These are phyloP conservation scores for Mechanitis messenoides DNA, from an alignment of 2,888 invertebrate genomes.

Conservation along the genomic window DNA sequence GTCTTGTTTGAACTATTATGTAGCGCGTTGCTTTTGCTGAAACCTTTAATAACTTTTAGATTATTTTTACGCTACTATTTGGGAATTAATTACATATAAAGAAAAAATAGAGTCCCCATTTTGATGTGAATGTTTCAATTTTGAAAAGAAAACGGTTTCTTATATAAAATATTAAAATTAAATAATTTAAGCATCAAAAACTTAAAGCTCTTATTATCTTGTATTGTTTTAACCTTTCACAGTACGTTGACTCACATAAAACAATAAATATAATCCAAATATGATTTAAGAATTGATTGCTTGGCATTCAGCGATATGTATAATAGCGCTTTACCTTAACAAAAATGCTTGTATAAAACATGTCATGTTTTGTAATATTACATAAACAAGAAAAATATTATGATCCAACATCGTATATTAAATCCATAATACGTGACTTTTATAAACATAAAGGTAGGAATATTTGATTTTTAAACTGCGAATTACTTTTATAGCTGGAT, in stretches of 20 bases:
- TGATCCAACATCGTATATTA: slow-evolving; percentile 18
- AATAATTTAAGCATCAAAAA: too few relatives aligned
- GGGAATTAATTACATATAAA: background rate
- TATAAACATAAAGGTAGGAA: slow-evolving; percentile 15
- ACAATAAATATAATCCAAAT: too few relatives aligned
- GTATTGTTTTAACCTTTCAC: too few relatives aligned
- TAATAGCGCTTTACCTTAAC: background rate
- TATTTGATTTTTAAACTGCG: background rate
- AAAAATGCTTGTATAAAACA: background rate
- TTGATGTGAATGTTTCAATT: too few relatives aligned
- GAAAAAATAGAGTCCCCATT: too few relatives aligned
- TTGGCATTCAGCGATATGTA: too few relatives aligned
- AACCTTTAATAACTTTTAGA: background rate
- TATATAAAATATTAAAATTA: too few relatives aligned
- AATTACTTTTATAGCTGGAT: too few relatives aligned
- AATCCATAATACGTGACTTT: slow-evolving; percentile 65
- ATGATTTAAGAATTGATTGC: too few relatives aligned
- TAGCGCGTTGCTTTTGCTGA: background rate
- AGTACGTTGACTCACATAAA: too few relatives aligned
- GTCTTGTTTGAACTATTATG: background rate
- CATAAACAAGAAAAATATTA: slow-evolving; percentile 9
- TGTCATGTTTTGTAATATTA: slow-evolving; percentile 7
- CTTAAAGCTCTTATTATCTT: too few relatives aligned
- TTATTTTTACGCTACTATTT: background rate
- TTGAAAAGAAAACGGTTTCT: too few relatives aligned